Base-by-base conservation (phyloP, 2,113 vertebrate species). In the Fukomys damarensis region DNA sequence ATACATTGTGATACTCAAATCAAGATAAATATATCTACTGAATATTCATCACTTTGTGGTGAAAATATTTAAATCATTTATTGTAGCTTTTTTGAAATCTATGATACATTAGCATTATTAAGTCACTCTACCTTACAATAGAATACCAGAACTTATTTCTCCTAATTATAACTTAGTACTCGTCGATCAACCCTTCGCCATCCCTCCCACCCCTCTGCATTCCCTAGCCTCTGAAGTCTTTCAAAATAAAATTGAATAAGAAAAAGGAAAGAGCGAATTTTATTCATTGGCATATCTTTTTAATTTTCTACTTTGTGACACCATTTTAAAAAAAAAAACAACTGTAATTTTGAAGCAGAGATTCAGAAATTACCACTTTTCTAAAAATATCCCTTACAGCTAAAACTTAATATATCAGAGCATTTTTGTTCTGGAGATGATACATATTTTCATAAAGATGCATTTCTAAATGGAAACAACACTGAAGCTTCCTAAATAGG, bases 401-500 rank as follows among this genome's bases (percentile, higher is more conserved):
- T 97, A 94, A 98, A 98, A 97, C 87, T 96, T 96, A 96, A 7
- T 94, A 77, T 97, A 94, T 97, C 88, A 54, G 30, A 28, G 83
- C 92, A 95, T 94, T 94, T 97, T 87, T 93, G 89, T 95, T 92
- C 84, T 92, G 91, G 35, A 65, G 76, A 76, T 54, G 79, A 63
- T 97, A 97, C 97, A 96, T 97, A 97, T 98, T 98, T 98, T 96
- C 96, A 96, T 98, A 98, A 97, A 96, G 96, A 97, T 97, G 84
- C 88, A 91, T 96, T 96, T 98, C 92, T 94, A 97, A 97, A 96
- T 93, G 94, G 97, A 93, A 96, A 96, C 1, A 2, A 81, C 4
- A 84, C 74, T 63, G 52, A 77, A 93, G 74, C 94, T 91, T 93
- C 65, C 91, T 83, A 96, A 96, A 97, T 89, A 96, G 94, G 96